Evolutionary conservation across 2,797 vertebrate species (phyloP), one percentile per base, ranked within the genome.

Genomic region (Myiothlypis chrysogaster): DNA sequence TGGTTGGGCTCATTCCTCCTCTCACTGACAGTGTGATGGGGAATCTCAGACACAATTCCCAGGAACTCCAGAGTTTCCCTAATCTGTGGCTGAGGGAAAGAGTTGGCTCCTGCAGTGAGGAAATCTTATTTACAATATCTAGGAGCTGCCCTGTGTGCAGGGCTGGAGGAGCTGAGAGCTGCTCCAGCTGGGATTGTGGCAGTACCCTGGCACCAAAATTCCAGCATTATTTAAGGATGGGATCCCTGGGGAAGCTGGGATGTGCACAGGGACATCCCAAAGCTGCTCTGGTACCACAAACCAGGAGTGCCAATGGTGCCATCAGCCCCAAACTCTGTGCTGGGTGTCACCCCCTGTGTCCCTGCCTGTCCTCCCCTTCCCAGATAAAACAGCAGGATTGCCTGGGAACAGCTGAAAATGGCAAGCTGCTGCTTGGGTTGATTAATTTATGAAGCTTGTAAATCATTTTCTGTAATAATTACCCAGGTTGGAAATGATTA

Each of bases 301-400:
- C 0, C 2, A 35, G n/a, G 9, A 4, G 1, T 46, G 14, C 8
- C 32, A 25, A 1, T 5, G 14, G 10, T 60, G 52, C n/a, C 17
- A 4, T 35, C 3, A 0, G 16, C 5, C 16, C 52, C 41, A 39
- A 0, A 39, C 46, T 60, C 23, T 34, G 43, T 12, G 1, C 28
- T 2, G 25, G 34, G 2, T 56, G n/a, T 28, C 49, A 16, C 12
- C 10, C n/a, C 43, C 24, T 1, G 3, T 23, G 16, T 17, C 11
- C 43, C 2, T 39, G 34, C 34, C 32, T 25, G 16, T 3, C 49
- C 23, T 49, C n/a, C 11, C 35, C 20, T 41, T 46, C 49, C 52
- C 41, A 27, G 46, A 18, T 28, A 41, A 23, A 68, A 6, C 1
- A 46, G 18, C 37, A 60, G 1, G 2, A 5, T 30, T 53, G 35